Percentiles rank a stretch among this genome's conserved stretches.
Conservation (phyloP, 2,113 vertebrate species). For the Lampris megalopsis region DNA sequence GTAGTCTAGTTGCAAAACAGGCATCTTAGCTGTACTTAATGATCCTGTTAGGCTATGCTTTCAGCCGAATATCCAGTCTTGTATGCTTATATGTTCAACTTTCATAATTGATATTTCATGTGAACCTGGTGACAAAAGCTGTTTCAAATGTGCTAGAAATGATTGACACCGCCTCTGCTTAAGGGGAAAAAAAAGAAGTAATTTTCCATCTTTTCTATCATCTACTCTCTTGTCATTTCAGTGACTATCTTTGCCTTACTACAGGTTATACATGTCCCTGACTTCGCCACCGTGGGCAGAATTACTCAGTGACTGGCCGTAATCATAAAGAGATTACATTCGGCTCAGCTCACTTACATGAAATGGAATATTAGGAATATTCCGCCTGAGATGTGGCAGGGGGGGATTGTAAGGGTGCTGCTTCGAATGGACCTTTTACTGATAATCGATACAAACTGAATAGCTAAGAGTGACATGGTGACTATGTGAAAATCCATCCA, state of each 20-base stretch:
- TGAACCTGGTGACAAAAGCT: conserved; percentile 30
- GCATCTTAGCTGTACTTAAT: neutral
- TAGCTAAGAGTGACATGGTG: conserved; percentile 36
- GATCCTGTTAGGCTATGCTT: neutral
- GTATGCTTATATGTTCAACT: neutral
- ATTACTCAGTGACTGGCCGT: conserved; percentile 43
- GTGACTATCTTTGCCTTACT: conserved; percentile 46
- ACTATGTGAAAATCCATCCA: conserved; percentile 35
- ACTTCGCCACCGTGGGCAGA: conserved; percentile 33
- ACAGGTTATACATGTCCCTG: conserved; percentile 15
- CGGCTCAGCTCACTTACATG: neutral
- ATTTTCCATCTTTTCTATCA: conserved; percentile 25
- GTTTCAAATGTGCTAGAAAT: conserved; percentile 14
- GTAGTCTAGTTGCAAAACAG: neutral
- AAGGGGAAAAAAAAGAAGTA: conserved; percentile 16
- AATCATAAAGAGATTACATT: conserved; percentile 59
- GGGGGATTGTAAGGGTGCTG: conserved; percentile 4
- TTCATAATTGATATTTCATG: conserved; percentile 3
- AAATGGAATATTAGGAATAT: conserved; percentile 30
- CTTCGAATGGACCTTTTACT: conserved; percentile 40
- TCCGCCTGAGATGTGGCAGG: conserved; percentile 25
- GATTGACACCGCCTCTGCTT: conserved; percentile 25
- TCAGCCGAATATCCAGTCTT: neutral
- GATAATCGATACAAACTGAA: conserved; percentile 62
- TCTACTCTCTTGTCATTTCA: conserved; percentile 37